Conservation (phyloP, 2,797 vertebrate species). For the Heliangelus exortis region DNA sequence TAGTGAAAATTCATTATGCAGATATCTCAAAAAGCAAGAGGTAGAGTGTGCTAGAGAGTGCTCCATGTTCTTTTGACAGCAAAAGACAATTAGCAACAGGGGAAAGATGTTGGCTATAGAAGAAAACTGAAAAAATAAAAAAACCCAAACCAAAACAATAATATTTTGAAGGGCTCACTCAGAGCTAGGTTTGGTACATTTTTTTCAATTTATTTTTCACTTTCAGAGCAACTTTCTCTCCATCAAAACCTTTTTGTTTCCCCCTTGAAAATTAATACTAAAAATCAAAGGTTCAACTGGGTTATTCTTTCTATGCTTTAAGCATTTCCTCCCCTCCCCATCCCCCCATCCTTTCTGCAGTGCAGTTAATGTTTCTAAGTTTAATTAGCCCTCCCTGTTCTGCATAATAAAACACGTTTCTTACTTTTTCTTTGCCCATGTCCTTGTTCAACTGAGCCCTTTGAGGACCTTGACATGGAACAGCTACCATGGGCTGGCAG, state of each 20-base stretch:
- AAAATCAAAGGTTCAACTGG: neutral
- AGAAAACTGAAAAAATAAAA: neutral
- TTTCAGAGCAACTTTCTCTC: neutral
- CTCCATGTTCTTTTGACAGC: neutral
- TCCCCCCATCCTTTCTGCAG: neutral
- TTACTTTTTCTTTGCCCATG: neutral
- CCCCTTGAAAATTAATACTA: neutral
- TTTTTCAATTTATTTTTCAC: neutral
- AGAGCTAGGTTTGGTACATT: neutral
- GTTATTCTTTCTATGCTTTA: neutral
- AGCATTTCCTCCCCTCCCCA: neutral
- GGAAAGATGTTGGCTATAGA: neutral
- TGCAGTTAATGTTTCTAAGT: neutral
- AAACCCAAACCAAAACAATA: neutral
- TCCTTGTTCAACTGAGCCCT: neutral
- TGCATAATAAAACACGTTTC: neutral
- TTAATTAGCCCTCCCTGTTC: neutral
- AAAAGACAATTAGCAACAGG: neutral
- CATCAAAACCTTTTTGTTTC: neutral
- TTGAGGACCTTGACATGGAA: rapidly evolving
- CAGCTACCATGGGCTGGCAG: rapidly evolving
- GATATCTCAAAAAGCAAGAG: neutral
- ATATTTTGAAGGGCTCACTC: neutral
- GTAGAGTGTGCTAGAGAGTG: neutral
- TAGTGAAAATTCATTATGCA: neutral